These are phyloP conservation scores for Phymorhynchus buccinoides DNA, from an alignment of 1,140 invertebrate species.

Conservation along the genomic window DNA sequence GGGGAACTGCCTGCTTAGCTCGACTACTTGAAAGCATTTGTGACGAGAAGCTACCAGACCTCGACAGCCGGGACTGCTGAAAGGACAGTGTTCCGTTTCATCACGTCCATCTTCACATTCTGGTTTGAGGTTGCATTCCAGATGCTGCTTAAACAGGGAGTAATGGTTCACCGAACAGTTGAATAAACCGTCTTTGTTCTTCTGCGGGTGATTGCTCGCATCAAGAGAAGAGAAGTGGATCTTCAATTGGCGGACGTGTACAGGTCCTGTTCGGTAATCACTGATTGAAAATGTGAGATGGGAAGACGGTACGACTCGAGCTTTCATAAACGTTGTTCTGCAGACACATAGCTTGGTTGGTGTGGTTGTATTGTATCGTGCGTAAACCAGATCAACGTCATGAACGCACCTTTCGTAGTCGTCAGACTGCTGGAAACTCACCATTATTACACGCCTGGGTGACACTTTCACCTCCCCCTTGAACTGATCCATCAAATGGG, in stretches of 20 bases:
- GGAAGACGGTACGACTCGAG: neutral
- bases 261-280: neutral
- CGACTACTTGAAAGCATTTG: neutral
- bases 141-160: neutral
- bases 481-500: no score
- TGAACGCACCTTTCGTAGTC: no score
- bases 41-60: neutral
- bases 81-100: constrained; percentile 12
- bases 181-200: neutral
- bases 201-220: neutral
- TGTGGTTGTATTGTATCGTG: neutral
- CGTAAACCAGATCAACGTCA: neutral
- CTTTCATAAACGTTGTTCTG: no score
- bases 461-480: no score
- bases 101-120: constrained; percentile 21
- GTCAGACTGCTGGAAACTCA: no score
- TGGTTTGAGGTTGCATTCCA: neutral
- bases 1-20: neutral
- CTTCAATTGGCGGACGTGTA: neutral
- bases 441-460: no score
- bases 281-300: neutral
- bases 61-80: neutral
- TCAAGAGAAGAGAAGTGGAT: neutral
- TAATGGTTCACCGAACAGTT: constrained; percentile 13
- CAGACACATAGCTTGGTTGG: neutral